Conservation (phyloP, 2,797 vertebrate species). For the Chelmon rostratus region DNA sequence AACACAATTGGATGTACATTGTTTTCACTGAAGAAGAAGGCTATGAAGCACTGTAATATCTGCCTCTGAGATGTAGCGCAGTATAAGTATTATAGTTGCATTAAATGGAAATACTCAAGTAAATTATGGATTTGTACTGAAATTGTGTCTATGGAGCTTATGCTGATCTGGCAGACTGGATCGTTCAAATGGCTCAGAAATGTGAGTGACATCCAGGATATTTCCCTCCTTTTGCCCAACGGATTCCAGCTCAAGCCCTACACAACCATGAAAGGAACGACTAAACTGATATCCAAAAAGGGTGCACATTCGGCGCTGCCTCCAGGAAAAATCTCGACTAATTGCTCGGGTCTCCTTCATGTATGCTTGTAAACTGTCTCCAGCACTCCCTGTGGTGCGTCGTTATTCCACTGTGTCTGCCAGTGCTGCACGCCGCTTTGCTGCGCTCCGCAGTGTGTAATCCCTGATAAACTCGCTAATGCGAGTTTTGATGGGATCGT, state of each 20-base stretch:
- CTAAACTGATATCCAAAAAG: background rate
- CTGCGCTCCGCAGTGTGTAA: slow-evolving; percentile 27
- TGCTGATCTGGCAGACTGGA: background rate
- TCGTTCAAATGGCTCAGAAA: background rate
- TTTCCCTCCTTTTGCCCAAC: background rate
- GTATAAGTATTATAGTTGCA: too few relatives aligned
- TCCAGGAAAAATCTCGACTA: background rate
- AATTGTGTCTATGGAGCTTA: background rate
- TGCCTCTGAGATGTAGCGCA: too few relatives aligned
- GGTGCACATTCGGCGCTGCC: background rate
- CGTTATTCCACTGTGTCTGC: slow-evolving; percentile 12
- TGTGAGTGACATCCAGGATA: background rate
- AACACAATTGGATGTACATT: too few relatives aligned
- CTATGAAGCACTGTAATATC: too few relatives aligned
- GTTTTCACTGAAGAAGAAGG: too few relatives aligned
- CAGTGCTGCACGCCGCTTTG: slow-evolving; percentile 5
- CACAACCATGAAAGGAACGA: background rate
- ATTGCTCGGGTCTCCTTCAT: background rate
- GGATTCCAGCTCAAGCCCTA: background rate
- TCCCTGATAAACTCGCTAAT: slow-evolving; percentile 44
- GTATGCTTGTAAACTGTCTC: background rate
- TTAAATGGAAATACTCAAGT: background rate
- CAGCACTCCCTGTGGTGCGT: background rate
- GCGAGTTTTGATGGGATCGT: slow-evolving; percentile 55
- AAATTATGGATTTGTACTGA: background rate